phyloP scores from a whole-genome alignment of 1,140 invertebrate genomes.

The Hyles vespertilio region DNA sequence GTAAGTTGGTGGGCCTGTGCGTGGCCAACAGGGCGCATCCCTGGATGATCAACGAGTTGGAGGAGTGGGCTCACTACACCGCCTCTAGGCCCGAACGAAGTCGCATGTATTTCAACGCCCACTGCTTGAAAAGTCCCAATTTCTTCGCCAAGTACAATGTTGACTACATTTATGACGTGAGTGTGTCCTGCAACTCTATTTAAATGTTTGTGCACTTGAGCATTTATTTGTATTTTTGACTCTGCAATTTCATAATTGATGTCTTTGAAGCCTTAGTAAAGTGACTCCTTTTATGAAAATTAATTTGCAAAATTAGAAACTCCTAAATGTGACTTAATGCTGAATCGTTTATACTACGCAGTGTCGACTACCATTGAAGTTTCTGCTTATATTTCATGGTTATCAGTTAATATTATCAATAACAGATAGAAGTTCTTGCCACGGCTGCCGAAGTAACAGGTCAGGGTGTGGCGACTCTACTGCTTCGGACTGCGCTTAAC shows the following conservation, averaged over 20 bases:
- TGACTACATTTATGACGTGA: slow-evolving; percentile 53
- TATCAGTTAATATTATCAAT: background rate
- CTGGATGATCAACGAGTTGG: slow-evolving; percentile 47
- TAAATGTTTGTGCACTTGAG: too few species aligned
- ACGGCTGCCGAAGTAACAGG: slow-evolving; percentile 42
- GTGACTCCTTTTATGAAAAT: too few species aligned
- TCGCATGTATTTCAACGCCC: slow-evolving; percentile 54
- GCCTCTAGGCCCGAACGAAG: slow-evolving; percentile 36
- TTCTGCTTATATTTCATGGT: too few species aligned
- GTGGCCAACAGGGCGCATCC: slow-evolving; percentile 49
- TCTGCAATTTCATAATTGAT: too few species aligned
- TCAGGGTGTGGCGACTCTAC: slow-evolving; percentile 41
- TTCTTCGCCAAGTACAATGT: slow-evolving; percentile 51
- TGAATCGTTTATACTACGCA: background rate
- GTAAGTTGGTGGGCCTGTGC: slow-evolving; percentile 41
- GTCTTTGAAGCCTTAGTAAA: too few species aligned
- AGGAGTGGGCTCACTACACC: slow-evolving; percentile 56
- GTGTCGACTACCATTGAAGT: too few species aligned
- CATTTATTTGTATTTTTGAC: too few species aligned
- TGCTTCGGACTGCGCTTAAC: slow-evolving; percentile 31
- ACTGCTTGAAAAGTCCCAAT: slow-evolving; percentile 47
- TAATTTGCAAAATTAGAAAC: too few species aligned
- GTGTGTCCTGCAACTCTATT: slow-evolving; percentile 4
- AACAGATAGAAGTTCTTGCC: slow-evolving; percentile 45
- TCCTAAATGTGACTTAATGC: too few species aligned